phyloP scores from a whole-genome alignment of 2,113 vertebrate species.

The human region DNA sequence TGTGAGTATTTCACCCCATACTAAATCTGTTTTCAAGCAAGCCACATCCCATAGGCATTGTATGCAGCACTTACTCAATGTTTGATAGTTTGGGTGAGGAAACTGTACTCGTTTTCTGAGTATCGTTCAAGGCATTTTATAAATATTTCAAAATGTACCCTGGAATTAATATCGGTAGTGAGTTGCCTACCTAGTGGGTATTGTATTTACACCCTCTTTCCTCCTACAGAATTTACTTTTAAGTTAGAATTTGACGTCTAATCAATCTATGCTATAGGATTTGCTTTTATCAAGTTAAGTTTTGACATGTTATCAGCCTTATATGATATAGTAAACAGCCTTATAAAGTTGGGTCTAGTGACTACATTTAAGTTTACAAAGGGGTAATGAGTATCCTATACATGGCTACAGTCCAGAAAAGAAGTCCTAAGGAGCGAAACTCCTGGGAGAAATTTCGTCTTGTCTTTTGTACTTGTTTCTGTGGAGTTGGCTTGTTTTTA shows the following conservation, averaged over 20 bases:
- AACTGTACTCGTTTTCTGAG: background rate
- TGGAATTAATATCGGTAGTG: background rate
- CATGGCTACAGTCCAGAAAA: background rate
- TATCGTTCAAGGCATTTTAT: background rate
- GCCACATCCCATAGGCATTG: background rate
- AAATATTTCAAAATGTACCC: background rate
- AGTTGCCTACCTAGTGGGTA: background rate
- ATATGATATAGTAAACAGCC: background rate
- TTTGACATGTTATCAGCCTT: background rate
- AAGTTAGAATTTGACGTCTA: background rate
- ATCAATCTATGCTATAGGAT: background rate
- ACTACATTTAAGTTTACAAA: background rate
- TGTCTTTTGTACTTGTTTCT: background rate
- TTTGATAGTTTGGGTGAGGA: background rate
- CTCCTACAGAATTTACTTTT: background rate
- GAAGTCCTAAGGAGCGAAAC: background rate
- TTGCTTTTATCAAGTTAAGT: constrained; percentile 30
- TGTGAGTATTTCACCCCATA: background rate
- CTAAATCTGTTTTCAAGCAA: background rate
- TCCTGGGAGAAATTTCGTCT: background rate
- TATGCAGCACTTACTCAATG: background rate
- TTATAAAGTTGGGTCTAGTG: background rate
- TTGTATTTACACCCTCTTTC: background rate
- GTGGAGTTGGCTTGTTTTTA: constrained; percentile 5
- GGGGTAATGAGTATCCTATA: background rate